Evolutionary conservation across 1,140 invertebrate species (phyloP).

Genomic region (Pentalonia nigronervosa): DNA sequence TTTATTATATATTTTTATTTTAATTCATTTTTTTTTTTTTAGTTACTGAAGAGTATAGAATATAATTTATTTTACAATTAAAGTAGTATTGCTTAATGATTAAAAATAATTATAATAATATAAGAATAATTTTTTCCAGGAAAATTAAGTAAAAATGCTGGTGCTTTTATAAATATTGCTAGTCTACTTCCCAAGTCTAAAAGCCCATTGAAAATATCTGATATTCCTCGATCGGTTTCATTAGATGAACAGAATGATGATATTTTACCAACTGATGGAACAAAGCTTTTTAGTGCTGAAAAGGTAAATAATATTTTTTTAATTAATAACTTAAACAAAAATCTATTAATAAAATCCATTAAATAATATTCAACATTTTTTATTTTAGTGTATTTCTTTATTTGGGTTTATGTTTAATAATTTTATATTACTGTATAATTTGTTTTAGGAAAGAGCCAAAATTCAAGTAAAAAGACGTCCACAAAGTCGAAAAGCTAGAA

Average conservation of each 20-base stretch:
- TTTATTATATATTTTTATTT: no score
- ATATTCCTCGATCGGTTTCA: slow-evolving; percentile 4
- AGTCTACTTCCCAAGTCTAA: slow-evolving; percentile 33
- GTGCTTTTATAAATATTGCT: slow-evolving; percentile 44
- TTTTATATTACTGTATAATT: neutral
- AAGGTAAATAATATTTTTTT: slow-evolving; percentile 20
- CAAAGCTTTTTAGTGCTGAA: slow-evolving; percentile 47
- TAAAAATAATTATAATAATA: neutral
- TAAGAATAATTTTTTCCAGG: slow-evolving; percentile 11
- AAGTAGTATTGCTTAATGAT: neutral
- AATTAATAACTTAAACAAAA: neutral
- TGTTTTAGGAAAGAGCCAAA: slow-evolving; percentile 36
- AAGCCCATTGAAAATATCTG: neutral
- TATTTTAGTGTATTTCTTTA: neutral
- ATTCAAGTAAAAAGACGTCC: slow-evolving; percentile 54
- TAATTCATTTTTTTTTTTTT: neutral
- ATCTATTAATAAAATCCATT: neutral
- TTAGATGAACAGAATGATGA: slow-evolving; percentile 36
- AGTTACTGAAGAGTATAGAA: neutral
- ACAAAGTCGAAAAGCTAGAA: slow-evolving; percentile 50
- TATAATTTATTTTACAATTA: neutral
- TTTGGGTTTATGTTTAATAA: neutral
- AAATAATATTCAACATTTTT: no score
- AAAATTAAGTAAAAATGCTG: slow-evolving; percentile 45
- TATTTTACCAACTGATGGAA: slow-evolving; percentile 11